A percentile compares a stretch with the other conserved stretches of the same genome.
Conservation (phyloP, 2,888 invertebrate species). For the Chymomyza amoena region DNA sequence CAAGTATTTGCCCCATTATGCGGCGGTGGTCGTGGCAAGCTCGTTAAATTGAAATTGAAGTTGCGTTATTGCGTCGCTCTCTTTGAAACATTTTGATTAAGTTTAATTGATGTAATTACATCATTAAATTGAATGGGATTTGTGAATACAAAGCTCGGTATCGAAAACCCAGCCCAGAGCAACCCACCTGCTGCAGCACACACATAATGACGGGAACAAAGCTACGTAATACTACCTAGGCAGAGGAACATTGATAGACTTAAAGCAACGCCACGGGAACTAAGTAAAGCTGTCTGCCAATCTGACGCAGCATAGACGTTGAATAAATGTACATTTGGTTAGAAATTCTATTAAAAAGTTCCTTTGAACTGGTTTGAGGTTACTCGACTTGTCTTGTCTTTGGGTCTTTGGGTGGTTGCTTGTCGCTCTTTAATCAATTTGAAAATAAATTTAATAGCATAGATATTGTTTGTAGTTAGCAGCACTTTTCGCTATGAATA, state of each 20-base stretch:
- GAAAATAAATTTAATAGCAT: slow-evolving; percentile 71
- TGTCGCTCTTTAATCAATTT: slow-evolving; percentile 62
- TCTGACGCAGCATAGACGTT: background rate
- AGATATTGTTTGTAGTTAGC: slow-evolving; percentile 36
- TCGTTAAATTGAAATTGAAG: slow-evolving; percentile 29
- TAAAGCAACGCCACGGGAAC: background rate
- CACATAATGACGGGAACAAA: background rate
- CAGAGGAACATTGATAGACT: background rate
- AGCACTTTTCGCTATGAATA: slow-evolving; percentile 2
- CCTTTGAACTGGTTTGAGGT: background rate
- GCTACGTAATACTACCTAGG: background rate
- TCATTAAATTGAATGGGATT: slow-evolving; percentile 70
- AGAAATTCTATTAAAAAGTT: background rate
- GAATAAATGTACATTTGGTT: background rate
- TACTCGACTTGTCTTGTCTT: background rate
- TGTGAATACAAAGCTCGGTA: slow-evolving; percentile 58
- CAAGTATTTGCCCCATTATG: background rate
- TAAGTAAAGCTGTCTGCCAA: background rate
- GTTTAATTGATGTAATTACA: slow-evolving; percentile 74
- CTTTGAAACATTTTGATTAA: slow-evolving; percentile 72
- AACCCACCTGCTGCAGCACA: background rate
- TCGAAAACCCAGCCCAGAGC: background rate
- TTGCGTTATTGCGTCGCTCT: slow-evolving; percentile 53
- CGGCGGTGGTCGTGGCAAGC: slow-evolving; percentile 18
- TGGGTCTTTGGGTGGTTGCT: background rate